Percentiles rank a stretch among this genome's conserved stretches.
phyloP scores from a whole-genome alignment of 2,888 invertebrate species.

The Leptinotarsa tumamoca region DNA sequence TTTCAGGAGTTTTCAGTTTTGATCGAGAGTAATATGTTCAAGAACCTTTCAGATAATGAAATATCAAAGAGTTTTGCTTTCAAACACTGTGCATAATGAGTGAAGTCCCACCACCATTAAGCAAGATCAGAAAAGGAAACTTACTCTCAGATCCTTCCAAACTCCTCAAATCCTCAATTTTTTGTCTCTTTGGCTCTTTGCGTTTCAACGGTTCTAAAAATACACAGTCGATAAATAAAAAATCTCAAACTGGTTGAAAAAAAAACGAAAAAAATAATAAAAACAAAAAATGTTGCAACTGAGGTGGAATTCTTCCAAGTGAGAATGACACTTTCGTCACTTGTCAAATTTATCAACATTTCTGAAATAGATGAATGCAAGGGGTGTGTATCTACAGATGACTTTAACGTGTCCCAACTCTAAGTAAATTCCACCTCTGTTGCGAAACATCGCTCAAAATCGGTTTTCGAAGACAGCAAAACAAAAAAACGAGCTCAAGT shows the following conservation, averaged over 20 bases:
- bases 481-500: slow-evolving; percentile 49
- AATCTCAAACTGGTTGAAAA: slow-evolving; percentile 25
- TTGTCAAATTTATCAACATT: too few relatives aligned
- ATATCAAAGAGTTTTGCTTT: background rate
- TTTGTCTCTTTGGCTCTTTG: slow-evolving; percentile 72
- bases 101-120: slow-evolving; percentile 46
- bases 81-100: background rate
- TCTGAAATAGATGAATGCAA: too few relatives aligned
- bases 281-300: slow-evolving; percentile 4
- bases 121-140: slow-evolving; percentile 60
- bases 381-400: too few relatives aligned
- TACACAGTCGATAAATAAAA: slow-evolving; percentile 40
- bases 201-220: slow-evolving; percentile 67
- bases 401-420: too few relatives aligned
- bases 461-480: slow-evolving; percentile 31
- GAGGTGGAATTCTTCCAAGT: background rate
- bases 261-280: slow-evolving; percentile 18
- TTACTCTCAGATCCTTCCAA: slow-evolving; percentile 69
- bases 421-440: background rate
- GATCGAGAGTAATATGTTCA: background rate
- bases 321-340: too few relatives aligned
- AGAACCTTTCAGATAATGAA: background rate
- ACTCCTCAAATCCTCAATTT: slow-evolving; percentile 68
- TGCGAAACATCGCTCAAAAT: background rate
- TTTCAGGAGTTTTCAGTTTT: background rate